Percentiles rank a stretch among this genome's conserved stretches.
These are phyloP conservation scores for Elephas maximus DNA, from an alignment of 2,113 vertebrate genomes.

Conservation along the genomic window DNA sequence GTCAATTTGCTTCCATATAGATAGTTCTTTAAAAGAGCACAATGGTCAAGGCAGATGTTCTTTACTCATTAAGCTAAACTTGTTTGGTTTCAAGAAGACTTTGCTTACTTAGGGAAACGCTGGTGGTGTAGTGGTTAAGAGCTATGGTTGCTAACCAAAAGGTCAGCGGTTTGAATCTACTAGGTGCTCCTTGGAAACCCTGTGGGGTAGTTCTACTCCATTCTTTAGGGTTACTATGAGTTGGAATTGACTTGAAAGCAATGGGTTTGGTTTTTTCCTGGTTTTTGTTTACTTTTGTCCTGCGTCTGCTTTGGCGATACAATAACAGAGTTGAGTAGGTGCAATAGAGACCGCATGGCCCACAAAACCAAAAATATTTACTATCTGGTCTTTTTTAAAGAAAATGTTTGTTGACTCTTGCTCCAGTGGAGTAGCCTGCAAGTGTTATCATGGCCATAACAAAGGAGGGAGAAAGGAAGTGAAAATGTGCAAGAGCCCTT, in stretches of 20 bases:
- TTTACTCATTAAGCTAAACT: not conserved
- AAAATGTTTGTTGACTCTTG: not conserved
- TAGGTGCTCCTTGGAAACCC: no score
- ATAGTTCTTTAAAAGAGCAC: not conserved
- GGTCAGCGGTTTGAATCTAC: no score
- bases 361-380: not conserved
- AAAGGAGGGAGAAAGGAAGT: not conserved
- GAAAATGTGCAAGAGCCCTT: not conserved
- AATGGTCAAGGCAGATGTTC: not conserved
- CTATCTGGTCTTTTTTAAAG: not conserved
- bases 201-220: no score
- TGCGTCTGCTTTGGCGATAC: not conserved
- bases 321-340: not conserved
- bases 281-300: not conserved
- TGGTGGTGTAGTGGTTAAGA: no score
- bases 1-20: not conserved
- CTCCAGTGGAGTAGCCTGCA: rapidly evolving
- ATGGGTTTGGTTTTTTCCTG: no score
- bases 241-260: no score
- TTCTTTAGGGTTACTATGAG: no score
- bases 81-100: not conserved
- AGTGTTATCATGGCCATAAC: no score
- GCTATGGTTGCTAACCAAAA: no score
- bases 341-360: not conserved
- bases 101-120: no score